Conservation (phyloP, 2,113 vertebrate genomes). For the Thinocorus orbignyianus region DNA sequence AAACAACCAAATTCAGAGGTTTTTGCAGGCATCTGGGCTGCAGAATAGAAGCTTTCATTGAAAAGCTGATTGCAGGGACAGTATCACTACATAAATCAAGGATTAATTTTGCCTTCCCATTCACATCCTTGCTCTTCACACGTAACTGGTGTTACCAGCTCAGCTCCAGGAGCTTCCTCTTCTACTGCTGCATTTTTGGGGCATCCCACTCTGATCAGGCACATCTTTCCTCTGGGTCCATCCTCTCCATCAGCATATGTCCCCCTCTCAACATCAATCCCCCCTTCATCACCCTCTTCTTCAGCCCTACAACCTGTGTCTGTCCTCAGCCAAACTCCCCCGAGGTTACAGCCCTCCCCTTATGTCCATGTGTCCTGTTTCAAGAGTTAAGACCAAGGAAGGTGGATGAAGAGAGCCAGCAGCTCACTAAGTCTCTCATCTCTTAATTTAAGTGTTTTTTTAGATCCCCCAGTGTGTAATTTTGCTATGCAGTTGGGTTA, state of each 20-base stretch:
- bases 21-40: not conserved
- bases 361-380: rapidly evolving
- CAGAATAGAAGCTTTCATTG: not conserved
- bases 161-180: not conserved
- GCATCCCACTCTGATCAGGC: not conserved
- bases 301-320: not conserved
- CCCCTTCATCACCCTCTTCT: not conserved
- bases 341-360: not conserved
- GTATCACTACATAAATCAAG: not conserved
- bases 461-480: not conserved
- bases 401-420: not conserved
- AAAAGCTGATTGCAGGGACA: not conserved
- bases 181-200: too few species aligned
- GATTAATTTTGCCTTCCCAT: not conserved
- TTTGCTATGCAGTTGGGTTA: too few species aligned
- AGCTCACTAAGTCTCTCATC: not conserved
- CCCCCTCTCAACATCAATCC: not conserved
- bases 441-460: not conserved
- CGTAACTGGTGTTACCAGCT: not conserved
- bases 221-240: not conserved
- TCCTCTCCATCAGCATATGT: rapidly evolving
- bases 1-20: not conserved
- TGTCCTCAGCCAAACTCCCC: not conserved
- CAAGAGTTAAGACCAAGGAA: not conserved
- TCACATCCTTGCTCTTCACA: not conserved